Evolutionary conservation across 2,113 vertebrate species (phyloP).

Genomic region (Prionailurus bengalensis): DNA sequence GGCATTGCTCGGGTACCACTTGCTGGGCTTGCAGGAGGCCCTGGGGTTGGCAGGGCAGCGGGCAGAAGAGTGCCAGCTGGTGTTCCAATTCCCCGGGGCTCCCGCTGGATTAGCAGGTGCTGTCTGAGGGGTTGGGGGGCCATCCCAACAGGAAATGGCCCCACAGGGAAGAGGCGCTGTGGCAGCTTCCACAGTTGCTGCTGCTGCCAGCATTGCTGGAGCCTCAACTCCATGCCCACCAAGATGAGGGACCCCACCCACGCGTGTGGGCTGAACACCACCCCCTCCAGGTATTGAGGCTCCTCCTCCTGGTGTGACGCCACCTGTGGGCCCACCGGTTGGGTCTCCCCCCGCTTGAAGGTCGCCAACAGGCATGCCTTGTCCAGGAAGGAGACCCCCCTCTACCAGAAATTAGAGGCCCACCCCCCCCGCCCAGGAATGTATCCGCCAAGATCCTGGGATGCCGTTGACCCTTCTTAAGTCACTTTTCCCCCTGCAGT

Average conservation of each 20-base stretch:
- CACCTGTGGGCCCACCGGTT: conserved; percentile 93
- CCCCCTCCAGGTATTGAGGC: conserved; percentile 99
- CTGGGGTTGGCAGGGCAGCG: not conserved
- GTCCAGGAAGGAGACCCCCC: conserved; percentile 97
- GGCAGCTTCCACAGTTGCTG: conserved; percentile 93
- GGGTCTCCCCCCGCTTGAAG: not conserved
- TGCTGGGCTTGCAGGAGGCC: not conserved
- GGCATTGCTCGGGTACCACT: not conserved
- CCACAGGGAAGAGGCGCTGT: conserved; percentile 94
- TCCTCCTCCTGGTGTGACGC: conserved; percentile 96
- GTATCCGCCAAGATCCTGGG: not conserved
- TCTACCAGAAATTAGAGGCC: conserved; percentile 98
- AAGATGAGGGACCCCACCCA: conserved; percentile 92
- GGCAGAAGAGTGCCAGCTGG: not conserved
- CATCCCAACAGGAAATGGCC: conserved; percentile 98
- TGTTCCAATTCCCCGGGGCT: not conserved
- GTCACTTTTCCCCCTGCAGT: conserved; percentile 7
- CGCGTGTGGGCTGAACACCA: conserved; percentile 94
- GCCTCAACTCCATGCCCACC: conserved; percentile 95
- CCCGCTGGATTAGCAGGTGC: not conserved
- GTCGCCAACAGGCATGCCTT: conserved; percentile 94
- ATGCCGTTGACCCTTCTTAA: not conserved
- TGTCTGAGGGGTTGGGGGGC: conserved; percentile 93
- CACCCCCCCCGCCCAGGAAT: conserved; percentile 89
- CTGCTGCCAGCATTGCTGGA: conserved; percentile 95